Conservation (phyloP, 2,797 vertebrate genomes). For the Okamejei kenojei region DNA sequence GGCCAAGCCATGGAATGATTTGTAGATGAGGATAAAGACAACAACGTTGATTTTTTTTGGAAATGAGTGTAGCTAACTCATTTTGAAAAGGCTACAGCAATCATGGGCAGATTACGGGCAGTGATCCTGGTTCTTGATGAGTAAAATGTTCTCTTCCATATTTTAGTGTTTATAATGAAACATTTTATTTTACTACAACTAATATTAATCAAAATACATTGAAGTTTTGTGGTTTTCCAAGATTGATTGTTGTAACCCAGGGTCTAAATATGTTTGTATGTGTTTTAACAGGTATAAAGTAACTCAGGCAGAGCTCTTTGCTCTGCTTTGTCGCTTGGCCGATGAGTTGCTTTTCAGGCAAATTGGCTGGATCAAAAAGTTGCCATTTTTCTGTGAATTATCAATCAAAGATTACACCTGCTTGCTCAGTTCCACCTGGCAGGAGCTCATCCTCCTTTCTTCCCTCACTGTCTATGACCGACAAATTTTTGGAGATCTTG, state of each 20-base stretch:
- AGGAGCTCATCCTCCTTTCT: slow-evolving; percentile 92
- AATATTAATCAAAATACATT: not conserved
- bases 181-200: not conserved
- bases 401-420: slow-evolving; percentile 98
- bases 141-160: not conserved
- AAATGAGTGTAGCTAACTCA: no score
- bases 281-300: slow-evolving; percentile 75
- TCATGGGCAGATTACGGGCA: no score
- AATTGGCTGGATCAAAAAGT: slow-evolving; percentile 97
- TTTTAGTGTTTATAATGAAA: not conserved
- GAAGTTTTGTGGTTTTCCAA: not conserved
- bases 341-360: slow-evolving; percentile 95
- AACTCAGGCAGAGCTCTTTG: slow-evolving; percentile 94
- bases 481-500: slow-evolving; percentile 92
- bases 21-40: no score
- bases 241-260: not conserved
- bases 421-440: slow-evolving; percentile 93
- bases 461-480: slow-evolving; percentile 93
- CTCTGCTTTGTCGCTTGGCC: slow-evolving; percentile 90
- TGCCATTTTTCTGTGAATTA: slow-evolving; percentile 94
- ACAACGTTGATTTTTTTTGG: no score
- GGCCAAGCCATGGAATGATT: no score
- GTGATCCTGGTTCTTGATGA: not conserved
- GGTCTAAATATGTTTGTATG: slow-evolving; percentile 20
- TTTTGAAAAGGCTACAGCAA: no score